A percentile compares a stretch with the other conserved stretches of the same genome.
phyloP scores from a whole-genome alignment of 1,140 invertebrate genomes.

The Agrilus planipennis region DNA sequence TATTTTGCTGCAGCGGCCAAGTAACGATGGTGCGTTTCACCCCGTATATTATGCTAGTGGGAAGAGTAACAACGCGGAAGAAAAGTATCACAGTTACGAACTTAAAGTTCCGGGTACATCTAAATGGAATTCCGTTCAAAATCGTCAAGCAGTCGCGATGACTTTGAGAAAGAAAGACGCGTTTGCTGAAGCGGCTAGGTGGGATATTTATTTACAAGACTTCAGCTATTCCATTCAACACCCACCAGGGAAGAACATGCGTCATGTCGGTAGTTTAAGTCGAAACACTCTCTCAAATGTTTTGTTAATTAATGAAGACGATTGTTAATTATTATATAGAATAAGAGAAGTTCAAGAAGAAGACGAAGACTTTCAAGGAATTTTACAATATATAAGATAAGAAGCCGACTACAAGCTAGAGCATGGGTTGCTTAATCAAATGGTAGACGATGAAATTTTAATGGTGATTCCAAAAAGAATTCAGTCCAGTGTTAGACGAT shows the following conservation, averaged over 20 bases:
- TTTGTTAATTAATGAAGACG: too few species aligned
- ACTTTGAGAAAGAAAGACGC: slow-evolving; percentile 26
- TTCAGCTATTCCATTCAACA: too few species aligned
- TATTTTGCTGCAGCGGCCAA: slow-evolving; percentile 24
- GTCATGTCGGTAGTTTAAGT: slow-evolving; percentile 4
- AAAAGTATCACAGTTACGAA: slow-evolving; percentile 9
- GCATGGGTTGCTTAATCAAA: too few species aligned
- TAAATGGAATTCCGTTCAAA: slow-evolving; percentile 30
- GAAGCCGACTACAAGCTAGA: too few species aligned
- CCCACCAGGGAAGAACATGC: slow-evolving; percentile 7
- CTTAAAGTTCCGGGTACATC: slow-evolving; percentile 25
- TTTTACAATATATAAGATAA: too few species aligned
- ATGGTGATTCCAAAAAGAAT: too few species aligned
- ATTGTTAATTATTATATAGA: slow-evolving; percentile 2
- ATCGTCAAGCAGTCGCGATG: too few species aligned
- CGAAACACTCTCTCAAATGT: background rate
- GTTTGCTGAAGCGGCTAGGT: slow-evolving; percentile 15
- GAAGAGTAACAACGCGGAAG: slow-evolving; percentile 6
- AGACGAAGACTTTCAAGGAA: too few species aligned
- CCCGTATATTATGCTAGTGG: slow-evolving; percentile 8
- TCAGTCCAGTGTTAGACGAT: too few species aligned
- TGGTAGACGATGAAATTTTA: too few species aligned
- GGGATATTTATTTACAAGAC: slow-evolving; percentile 5
- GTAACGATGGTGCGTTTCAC: slow-evolving; percentile 10
- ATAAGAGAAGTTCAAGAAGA: too few species aligned